Conservation (phyloP, 2,113 vertebrate genomes). For the Ancistrus triradiatus region DNA sequence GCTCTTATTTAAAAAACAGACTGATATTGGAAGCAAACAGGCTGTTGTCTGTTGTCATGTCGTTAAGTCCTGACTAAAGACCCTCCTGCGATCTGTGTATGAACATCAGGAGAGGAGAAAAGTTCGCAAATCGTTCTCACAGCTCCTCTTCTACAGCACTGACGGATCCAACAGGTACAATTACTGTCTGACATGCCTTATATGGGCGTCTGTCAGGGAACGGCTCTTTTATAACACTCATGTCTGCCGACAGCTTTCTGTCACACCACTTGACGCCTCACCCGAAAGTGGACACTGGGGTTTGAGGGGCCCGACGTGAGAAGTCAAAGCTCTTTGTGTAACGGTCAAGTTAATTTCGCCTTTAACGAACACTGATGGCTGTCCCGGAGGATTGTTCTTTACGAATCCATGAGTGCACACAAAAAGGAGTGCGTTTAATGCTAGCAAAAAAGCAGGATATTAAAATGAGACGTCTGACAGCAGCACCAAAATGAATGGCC, state of each 20-base stretch:
- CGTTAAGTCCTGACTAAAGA: too few relatives aligned
- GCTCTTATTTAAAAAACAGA: too few relatives aligned
- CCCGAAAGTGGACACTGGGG: not conserved
- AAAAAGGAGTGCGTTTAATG: constrained; percentile 44
- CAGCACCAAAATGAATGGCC: constrained; percentile 43
- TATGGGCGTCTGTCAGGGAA: constrained; percentile 46
- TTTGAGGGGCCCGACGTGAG: not conserved
- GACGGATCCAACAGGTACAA: constrained; percentile 39
- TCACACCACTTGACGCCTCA: not conserved
- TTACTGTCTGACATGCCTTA: constrained; percentile 40
- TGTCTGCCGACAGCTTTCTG: constrained; percentile 8
- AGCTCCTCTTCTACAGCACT: too few relatives aligned
- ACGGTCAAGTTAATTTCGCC: constrained; percentile 4
- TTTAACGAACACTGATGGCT: constrained; percentile 51
- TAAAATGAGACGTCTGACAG: constrained; percentile 50
- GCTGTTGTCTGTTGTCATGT: too few relatives aligned
- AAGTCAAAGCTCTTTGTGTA: not conserved
- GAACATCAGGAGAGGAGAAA: too few relatives aligned
- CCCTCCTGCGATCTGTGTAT: too few relatives aligned
- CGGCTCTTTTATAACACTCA: constrained; percentile 39
- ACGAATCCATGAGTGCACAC: constrained; percentile 48
- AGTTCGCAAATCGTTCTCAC: too few relatives aligned
- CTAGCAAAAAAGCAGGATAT: constrained; percentile 47
- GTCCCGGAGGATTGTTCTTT: constrained; percentile 41
- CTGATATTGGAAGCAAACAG: too few relatives aligned